Conservation (phyloP, 2,797 vertebrate genomes). For the Decapterus maruadsi region DNA sequence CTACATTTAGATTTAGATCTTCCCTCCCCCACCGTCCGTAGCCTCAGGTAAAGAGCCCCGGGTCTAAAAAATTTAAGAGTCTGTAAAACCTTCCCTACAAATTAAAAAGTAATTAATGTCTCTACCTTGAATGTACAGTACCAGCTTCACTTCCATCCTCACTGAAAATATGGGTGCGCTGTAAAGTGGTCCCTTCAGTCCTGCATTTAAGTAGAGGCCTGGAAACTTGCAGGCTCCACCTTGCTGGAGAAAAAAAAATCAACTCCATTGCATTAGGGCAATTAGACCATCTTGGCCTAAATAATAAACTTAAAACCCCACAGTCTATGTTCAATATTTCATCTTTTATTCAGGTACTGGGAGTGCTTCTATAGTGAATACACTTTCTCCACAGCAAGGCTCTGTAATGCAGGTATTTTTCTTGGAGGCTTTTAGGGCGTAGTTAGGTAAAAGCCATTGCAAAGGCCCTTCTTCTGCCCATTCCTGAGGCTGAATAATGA, state of each 20-base stretch:
- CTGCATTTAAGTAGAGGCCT: conserved; percentile 55
- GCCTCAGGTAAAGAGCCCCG: conserved; percentile 77
- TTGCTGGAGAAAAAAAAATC: conserved; percentile 54
- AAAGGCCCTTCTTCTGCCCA: conserved; percentile 58
- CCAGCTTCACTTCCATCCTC: conserved; percentile 31
- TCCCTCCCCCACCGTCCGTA: conserved; percentile 40
- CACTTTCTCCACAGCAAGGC: conserved; percentile 69
- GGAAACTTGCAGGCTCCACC: conserved; percentile 58
- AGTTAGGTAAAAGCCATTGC: conserved; percentile 83
- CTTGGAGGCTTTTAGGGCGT: conserved; percentile 82
- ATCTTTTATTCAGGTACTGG: conserved; percentile 86
- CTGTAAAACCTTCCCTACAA: conserved; percentile 74
- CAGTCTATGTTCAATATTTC: conserved; percentile 85
- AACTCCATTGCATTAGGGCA: conserved; percentile 85
- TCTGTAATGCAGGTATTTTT: conserved; percentile 85
- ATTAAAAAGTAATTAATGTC: conserved; percentile 87
- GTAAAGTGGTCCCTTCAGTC: conserved; percentile 66
- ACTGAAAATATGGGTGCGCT: conserved; percentile 55
- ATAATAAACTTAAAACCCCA: conserved; percentile 87
- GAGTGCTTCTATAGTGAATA: conserved; percentile 83
- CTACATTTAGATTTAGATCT: conserved; percentile 72
- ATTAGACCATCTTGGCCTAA: conserved; percentile 85
- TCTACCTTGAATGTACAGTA: conserved; percentile 72
- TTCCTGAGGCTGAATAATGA: conserved; percentile 83
- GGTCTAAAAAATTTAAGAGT: conserved; percentile 79